These are phyloP conservation scores for Eucriotettix oculatus DNA, from an alignment of 2,888 invertebrate species.

Conservation along the genomic window DNA sequence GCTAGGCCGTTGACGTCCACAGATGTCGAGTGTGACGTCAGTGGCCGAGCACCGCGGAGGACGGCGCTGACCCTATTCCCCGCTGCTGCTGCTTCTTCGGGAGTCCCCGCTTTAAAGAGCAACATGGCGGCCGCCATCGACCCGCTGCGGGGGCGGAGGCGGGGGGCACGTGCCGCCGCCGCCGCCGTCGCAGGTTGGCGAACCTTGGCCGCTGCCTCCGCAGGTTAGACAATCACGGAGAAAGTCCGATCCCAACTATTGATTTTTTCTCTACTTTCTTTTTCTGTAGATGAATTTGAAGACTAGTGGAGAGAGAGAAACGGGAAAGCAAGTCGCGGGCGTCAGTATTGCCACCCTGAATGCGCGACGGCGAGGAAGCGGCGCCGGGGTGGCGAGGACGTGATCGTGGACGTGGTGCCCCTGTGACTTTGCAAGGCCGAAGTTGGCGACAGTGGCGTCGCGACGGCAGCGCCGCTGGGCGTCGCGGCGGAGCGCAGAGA, in stretches of 20 bases:
- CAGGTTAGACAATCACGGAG: too few relatives aligned
- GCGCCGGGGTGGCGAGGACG: background rate
- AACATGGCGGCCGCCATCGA: conserved; percentile 1
- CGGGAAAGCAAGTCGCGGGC: too few relatives aligned
- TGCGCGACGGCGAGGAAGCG: too few relatives aligned
- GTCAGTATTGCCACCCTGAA: too few relatives aligned
- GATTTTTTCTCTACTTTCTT: too few relatives aligned
- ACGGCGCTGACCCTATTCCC: conserved; percentile 5
- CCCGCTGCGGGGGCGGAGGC: background rate
- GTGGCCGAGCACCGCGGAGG: conserved; percentile 6
- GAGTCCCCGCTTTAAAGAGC: too few relatives aligned
- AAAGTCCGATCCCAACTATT: too few relatives aligned
- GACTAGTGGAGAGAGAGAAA: too few relatives aligned
- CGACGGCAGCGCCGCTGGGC: background rate
- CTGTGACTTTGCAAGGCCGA: background rate
- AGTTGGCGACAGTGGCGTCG: background rate
- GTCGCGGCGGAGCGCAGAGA: background rate
- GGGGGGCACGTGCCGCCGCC: background rate
- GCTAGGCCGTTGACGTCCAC: background rate
- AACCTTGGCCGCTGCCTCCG: background rate
- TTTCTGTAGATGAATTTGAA: too few relatives aligned
- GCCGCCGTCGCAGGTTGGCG: background rate
- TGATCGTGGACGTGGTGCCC: too few relatives aligned
- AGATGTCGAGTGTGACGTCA: conserved; percentile 1
- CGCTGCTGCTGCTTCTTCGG: conserved; percentile 5